Evolutionary conservation across 2,113 vertebrate species (phyloP), one percentile per base, ranked within the genome.

Genomic region (Aspiorhynchus laticeps): DNA sequence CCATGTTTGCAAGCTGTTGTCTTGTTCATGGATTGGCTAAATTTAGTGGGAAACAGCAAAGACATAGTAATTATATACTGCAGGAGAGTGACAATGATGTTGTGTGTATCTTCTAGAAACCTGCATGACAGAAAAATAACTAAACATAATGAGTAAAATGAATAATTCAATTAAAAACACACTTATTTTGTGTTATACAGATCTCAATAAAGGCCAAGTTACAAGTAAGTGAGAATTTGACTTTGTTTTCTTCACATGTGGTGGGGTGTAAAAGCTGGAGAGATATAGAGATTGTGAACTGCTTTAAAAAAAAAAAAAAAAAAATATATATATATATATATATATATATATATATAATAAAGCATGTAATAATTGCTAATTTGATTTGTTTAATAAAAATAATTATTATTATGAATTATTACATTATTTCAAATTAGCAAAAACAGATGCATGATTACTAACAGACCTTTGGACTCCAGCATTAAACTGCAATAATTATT

Each of bases 161-260:
- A 80, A 80, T 31, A 53, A 17, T 11, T 48, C 1, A 80, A n/a
- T 36, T 10, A 56, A 63, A 15, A 81, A 67, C n/a, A 46, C 8
- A 28, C 83, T 41, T 88, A 93, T 17, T 87, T 95, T 91, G 51
- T 91, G 90, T 77, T 19, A 95, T 92, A 91, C 95, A 99, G 98
- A 97, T 90, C 94, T 97, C 88, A 95, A 96, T 91, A 96, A 93
- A 92, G 97, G 97, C 91, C 95, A 96, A 92, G 91, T 96, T 87
- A 98, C 97, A 92, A 97, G 98, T 99, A 96, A 98, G 97, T 97
- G 48, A 19, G 24, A 85, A n/a, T 79, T 48, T 85, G 46, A 51
- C 9, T 65, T 46, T 31, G 48, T 19, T 46, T 12, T 43, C 26
- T 77, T 51, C 43, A 51, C n/a, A 28, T 48, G 1, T 43, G 41